phyloP scores from a whole-genome alignment of 1,140 invertebrate species.

The Globodera rostochiensis region DNA sequence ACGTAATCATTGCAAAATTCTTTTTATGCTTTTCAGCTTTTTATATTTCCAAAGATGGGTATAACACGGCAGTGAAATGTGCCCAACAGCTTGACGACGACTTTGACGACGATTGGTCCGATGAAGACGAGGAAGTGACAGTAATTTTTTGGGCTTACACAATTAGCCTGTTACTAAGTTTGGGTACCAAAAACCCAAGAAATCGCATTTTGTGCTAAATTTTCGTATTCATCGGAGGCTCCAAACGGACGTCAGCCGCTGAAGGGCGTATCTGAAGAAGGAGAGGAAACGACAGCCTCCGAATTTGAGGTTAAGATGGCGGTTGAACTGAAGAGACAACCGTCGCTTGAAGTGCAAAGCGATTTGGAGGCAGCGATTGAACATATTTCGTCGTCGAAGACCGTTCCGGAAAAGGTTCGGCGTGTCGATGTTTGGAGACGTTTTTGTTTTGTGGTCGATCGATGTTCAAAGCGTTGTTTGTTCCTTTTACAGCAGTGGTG shows the following conservation, averaged over 20 bases:
- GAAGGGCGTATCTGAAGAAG: background rate
- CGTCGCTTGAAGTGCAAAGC: constrained; percentile 1
- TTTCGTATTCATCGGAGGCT: background rate
- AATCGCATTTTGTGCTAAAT: background rate
- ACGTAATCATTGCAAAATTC: constrained; percentile 6
- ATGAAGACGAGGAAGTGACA: constrained; percentile 61
- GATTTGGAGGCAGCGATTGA: background rate
- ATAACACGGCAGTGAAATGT: background rate
- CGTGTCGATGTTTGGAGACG: background rate
- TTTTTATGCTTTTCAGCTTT: constrained; percentile 7
- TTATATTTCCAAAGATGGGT: constrained; percentile 1
- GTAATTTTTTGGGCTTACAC: constrained; percentile 27
- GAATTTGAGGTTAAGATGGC: background rate
- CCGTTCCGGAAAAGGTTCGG: background rate
- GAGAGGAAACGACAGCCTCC: background rate
- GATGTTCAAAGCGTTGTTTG: background rate
- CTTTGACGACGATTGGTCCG: constrained; percentile 64
- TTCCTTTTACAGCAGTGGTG: constrained; percentile 27
- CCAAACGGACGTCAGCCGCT: background rate
- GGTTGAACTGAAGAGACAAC: background rate
- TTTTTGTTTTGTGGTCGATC: background rate
- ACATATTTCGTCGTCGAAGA: background rate
- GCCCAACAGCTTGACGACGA: constrained; percentile 50
- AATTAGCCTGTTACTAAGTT: constrained; percentile 3
- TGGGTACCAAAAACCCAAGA: background rate